Percentiles rank a stretch among this genome's conserved stretches.
Evolutionary conservation across 1,140 invertebrate genomes (phyloP).

Genomic region (Amphibalanus amphitrite): DNA sequence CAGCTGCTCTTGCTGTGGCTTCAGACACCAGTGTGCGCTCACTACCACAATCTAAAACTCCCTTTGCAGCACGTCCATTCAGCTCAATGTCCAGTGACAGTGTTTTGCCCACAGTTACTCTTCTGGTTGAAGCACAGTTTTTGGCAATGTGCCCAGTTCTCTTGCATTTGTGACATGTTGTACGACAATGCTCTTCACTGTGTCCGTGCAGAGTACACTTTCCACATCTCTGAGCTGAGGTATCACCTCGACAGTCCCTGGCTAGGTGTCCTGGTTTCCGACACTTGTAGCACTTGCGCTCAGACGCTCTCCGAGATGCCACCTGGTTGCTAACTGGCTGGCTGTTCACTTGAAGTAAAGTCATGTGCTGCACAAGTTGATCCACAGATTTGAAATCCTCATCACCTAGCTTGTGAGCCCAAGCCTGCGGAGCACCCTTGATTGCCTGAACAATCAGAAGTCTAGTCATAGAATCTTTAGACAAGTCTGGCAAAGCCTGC

Average conservation of each 20-base stretch:
- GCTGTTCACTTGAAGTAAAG: neutral
- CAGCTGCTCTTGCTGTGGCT: neutral
- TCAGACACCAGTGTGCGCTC: neutral
- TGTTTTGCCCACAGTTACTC: too few relatives aligned
- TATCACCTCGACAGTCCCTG: neutral
- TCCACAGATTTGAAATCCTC: neutral
- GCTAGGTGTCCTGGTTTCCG: neutral
- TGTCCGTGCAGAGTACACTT: neutral
- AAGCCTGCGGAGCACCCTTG: neutral
- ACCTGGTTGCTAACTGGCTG: neutral
- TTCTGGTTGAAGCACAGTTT: too few relatives aligned
- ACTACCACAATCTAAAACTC: neutral
- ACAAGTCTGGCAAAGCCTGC: neutral
- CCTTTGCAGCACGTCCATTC: too few relatives aligned
- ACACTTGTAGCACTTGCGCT: neutral
- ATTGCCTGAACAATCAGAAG: neutral
- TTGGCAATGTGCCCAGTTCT: too few relatives aligned
- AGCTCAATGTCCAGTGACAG: too few relatives aligned
- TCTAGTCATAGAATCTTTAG: neutral
- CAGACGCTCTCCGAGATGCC: neutral
- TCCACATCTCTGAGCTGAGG: neutral
- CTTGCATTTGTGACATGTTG: too few relatives aligned
- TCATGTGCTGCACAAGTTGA: neutral
- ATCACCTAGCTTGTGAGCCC: neutral
- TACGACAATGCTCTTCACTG: too few relatives aligned